A percentile compares a stretch with the other conserved stretches of the same genome.
phyloP scores from a whole-genome alignment of 1,140 invertebrate genomes.

The Lepidotrigona ventralis region DNA sequence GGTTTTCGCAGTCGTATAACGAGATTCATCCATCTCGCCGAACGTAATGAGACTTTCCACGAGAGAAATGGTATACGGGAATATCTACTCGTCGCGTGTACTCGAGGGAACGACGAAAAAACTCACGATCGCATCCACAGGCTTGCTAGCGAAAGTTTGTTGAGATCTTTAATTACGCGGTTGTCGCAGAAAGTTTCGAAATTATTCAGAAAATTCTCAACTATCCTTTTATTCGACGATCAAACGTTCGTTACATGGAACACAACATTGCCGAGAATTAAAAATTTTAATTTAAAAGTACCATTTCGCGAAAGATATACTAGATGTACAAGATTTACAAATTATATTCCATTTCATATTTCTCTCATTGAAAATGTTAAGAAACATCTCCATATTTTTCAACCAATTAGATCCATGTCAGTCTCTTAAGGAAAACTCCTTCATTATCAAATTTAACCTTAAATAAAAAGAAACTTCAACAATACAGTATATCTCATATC shows the following conservation, averaged over 20 bases:
- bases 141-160: constrained; percentile 7
- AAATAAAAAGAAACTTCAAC: background rate
- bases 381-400: background rate
- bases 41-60: constrained; percentile 49
- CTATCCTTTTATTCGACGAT: no score
- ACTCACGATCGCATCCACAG: constrained; percentile 23
- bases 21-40: constrained; percentile 62
- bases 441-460: background rate
- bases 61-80: constrained; percentile 47
- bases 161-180: constrained; percentile 31
- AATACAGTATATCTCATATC: no score
- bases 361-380: background rate
- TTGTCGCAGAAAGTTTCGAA: background rate
- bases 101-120: constrained; percentile 40
- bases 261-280: background rate
- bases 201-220: constrained; percentile 1
- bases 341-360: background rate
- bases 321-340: background rate
- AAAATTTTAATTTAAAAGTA: background rate
- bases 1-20: constrained; percentile 57
- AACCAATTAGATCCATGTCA: background rate
- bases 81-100: constrained; percentile 37
- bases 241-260: background rate
- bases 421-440: background rate
- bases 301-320: background rate